Evolutionary conservation across 2,113 vertebrate genomes (phyloP).

Genomic region (Chrysemys picta): DNA sequence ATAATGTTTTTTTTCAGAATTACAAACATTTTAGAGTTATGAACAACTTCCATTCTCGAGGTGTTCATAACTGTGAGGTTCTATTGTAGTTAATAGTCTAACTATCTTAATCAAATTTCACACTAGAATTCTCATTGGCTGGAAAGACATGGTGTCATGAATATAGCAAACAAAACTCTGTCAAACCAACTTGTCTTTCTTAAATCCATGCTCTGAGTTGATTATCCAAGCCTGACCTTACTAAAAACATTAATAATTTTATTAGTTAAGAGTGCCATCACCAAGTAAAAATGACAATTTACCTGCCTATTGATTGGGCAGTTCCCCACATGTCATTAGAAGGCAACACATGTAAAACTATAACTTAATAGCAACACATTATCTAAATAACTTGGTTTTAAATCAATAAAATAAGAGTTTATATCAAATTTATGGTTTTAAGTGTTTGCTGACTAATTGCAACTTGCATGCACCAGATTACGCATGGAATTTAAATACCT

Average conservation of each 20-base stretch:
- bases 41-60: no score
- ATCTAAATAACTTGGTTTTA: background rate
- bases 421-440: background rate
- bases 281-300: background rate
- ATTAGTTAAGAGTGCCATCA: background rate
- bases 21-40: no score
- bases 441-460: background rate
- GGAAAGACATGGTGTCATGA: background rate
- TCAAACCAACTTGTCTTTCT: background rate
- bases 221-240: slow-evolving; percentile 1
- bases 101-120: background rate
- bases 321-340: background rate
- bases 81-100: background rate
- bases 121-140: background rate
- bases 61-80: no score
- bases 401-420: background rate
- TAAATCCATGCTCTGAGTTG: background rate
- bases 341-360: background rate
- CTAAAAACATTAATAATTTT: background rate
- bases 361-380: background rate
- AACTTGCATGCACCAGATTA: background rate
- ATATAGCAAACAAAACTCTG: background rate
- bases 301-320: background rate
- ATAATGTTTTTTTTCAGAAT: no score
- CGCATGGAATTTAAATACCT: slow-evolving; percentile 25